Base-by-base conservation (phyloP, 2,797 vertebrate genomes). In the Neosalanx taihuensis region DNA sequence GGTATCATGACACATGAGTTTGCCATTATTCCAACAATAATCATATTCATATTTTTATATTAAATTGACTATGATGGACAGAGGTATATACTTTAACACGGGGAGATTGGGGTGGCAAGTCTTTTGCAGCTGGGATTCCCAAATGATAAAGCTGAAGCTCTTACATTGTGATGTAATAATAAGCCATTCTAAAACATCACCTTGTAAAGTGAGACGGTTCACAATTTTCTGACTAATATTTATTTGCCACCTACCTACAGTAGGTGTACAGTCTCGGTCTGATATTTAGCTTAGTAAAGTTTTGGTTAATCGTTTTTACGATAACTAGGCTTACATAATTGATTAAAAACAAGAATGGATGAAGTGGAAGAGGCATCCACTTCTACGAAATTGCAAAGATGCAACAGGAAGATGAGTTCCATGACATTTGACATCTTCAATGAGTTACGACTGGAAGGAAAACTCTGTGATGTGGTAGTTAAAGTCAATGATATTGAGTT, bases 381-480 rank as follows among this genome's bases (percentile, higher is more conserved):
- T 29, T 79, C 81, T 31, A n/a, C 77, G 0, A 23, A 72, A 26
- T 65, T 76, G 51, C 85, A 86, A 64, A 76, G 88, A 77, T 81
- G 83, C 69, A 76, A 75, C 79, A 83, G 90, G 78, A 91, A 90
- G 73, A 91, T 89, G 88, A 92, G 87, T 0, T 81, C 90, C 0
- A 87, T 81, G 86, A 85, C 86, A 61, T 92, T 53, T 53, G 37
- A 53, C 58, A 69, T 69, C 17, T 59, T 81, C 5, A 71, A 65
- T 33, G 65, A 85, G 13, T 67, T 80, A 23, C 73, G 71, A 15
- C 49, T 63, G 46, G 57, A 83, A 49, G 65, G 65, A n/a, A 72
- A 79, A 51, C 72, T 78, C 64, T 85, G 83, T 58, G 83, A 88
- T 9, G 70, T 71, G 4, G 29, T 56, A 58, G 72, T 87, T 71